A percentile compares a stretch with the other conserved stretches of the same genome.
Evolutionary conservation across 2,888 invertebrate genomes (phyloP).

Genomic region (Omphaloscelis lunosa): DNA sequence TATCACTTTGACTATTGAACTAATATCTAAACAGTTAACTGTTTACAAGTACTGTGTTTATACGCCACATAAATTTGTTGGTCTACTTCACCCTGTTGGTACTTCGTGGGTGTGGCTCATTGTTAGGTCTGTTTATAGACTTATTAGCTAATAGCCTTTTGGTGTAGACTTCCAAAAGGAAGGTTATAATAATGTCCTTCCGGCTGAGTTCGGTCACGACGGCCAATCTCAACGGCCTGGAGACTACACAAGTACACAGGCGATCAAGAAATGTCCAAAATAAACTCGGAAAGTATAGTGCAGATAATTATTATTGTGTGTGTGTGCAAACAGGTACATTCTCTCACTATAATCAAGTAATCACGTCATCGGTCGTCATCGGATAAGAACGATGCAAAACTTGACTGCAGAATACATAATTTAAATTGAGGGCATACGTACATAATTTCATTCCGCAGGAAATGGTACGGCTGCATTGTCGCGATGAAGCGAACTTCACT

Average conservation of each 20-base stretch:
- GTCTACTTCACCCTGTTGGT: constrained; percentile 45
- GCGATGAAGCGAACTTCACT: no score
- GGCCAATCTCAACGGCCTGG: no score
- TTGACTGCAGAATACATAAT: not conserved
- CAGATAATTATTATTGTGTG: not conserved
- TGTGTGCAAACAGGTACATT: not conserved
- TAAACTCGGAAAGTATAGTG: not conserved
- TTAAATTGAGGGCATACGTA: not conserved
- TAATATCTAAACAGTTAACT: constrained; percentile 32
- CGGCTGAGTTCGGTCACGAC: not conserved
- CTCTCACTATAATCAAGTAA: not conserved
- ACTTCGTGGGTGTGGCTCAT: constrained; percentile 35
- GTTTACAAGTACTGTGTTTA: constrained; percentile 42
- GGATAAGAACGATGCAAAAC: not conserved
- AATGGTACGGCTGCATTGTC: no score
- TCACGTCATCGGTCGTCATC: no score
- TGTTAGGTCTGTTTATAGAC: constrained; percentile 15
- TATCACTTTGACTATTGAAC: constrained; percentile 47
- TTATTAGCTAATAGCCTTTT: constrained; percentile 30
- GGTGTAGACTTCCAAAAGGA: constrained; percentile 8
- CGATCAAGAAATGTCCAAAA: not conserved
- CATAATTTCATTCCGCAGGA: no score
- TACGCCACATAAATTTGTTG: constrained; percentile 40
- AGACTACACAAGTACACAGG: not conserved
- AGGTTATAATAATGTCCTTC: not conserved